A percentile compares a stretch with the other conserved stretches of the same genome.
These are phyloP conservation scores for Oscheius sp. DNA, from an alignment of 1,140 invertebrate genomes.

Conservation along the genomic window DNA sequence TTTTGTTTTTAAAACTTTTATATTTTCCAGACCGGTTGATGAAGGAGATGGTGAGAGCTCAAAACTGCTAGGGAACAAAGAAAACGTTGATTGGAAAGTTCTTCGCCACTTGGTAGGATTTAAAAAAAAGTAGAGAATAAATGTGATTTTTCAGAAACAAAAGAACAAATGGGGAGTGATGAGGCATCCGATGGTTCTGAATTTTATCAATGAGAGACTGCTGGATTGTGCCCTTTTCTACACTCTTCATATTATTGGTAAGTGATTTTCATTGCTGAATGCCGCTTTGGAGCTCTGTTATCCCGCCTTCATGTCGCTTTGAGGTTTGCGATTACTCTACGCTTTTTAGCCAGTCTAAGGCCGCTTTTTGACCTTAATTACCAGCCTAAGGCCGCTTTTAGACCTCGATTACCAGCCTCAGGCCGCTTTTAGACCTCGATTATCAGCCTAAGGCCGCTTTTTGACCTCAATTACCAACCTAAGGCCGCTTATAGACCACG, in stretches of 20 bases:
- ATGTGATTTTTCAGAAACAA: slow-evolving; percentile 22
- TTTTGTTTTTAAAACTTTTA: background rate
- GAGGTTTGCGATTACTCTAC: no score
- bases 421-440: no score
- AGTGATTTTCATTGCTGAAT: background rate
- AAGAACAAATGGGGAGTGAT: slow-evolving; percentile 36
- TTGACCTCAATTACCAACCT: no score
- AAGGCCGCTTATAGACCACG: no score
- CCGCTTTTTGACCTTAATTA: no score
- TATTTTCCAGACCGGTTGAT: background rate
- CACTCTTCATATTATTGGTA: slow-evolving; percentile 23
- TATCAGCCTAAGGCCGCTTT: no score
- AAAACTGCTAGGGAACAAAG: background rate
- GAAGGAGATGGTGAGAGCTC: background rate
- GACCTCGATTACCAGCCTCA: no score
- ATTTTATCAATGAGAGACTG: slow-evolving; percentile 31
- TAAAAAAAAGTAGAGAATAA: no score
- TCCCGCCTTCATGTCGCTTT: no score
- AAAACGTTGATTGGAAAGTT: background rate
- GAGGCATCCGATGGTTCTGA: slow-evolving; percentile 30
- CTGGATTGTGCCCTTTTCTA: slow-evolving; percentile 36
- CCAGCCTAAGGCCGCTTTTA: no score
- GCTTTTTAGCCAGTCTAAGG: no score
- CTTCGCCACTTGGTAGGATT: background rate
- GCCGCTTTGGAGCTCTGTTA: no score